Conservation (phyloP, 2,888 invertebrate genomes). For the Sceliomorpha sp. region DNA sequence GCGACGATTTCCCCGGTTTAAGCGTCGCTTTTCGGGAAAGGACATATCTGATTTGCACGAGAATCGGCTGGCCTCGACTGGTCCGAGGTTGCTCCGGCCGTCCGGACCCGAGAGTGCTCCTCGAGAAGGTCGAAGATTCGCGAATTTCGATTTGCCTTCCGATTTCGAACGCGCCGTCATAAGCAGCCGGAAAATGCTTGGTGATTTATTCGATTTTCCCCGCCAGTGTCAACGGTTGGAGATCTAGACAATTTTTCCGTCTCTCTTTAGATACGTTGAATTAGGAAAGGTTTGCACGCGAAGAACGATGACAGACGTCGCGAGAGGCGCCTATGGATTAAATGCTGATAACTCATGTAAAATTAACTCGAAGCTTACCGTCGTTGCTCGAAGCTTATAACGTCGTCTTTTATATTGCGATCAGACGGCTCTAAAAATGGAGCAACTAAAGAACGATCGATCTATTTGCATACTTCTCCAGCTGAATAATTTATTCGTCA, state of each 20-base stretch:
- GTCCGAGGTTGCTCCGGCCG: conserved; percentile 40
- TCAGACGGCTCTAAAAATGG: conserved; percentile 5
- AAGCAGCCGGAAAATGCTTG: conserved; percentile 9
- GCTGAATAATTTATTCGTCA: conserved; percentile 15
- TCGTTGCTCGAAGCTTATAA: not conserved
- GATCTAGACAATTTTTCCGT: no score
- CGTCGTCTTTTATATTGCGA: no score
- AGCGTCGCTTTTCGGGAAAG: conserved; percentile 46
- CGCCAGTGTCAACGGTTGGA: no score
- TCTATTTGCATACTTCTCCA: conserved; percentile 28
- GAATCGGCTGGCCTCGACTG: conserved; percentile 34
- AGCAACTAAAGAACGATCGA: conserved; percentile 17
- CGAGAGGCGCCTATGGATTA: no score
- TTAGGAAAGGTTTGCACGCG: no score
- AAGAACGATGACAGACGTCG: no score
- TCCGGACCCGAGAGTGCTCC: conserved; percentile 25
- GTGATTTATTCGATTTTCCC: conserved; percentile 29
- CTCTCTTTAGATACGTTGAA: no score
- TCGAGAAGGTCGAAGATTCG: conserved; percentile 32
- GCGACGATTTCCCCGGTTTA: conserved; percentile 47
- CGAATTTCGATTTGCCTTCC: conserved; percentile 8
- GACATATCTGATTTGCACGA: conserved; percentile 47
- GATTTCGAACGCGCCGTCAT: conserved; percentile 17
- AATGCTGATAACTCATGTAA: no score
- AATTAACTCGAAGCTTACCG: no score